phyloP scores from a whole-genome alignment of 1,140 invertebrate species.

The Bemisia tabaci region DNA sequence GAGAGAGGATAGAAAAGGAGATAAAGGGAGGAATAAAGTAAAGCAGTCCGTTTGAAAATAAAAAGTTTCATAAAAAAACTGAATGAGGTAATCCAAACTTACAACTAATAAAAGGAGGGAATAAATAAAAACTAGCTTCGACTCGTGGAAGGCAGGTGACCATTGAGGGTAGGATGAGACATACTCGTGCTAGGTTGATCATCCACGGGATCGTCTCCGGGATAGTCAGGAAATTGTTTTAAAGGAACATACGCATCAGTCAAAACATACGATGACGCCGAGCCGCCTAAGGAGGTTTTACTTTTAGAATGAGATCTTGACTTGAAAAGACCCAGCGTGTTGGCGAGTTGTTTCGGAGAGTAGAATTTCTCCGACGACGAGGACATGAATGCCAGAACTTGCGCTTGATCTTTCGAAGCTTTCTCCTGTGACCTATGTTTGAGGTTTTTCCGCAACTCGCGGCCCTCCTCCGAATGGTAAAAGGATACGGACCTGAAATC shows the following conservation, averaged over 20 bases:
- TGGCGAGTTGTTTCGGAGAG: too few species aligned
- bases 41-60: too few species aligned
- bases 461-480: conserved; percentile 9
- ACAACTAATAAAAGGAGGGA: too few species aligned
- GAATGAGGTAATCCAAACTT: too few species aligned
- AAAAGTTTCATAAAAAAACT: too few species aligned
- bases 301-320: neutral
- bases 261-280: neutral
- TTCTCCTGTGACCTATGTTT: neutral
- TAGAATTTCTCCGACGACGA: neutral
- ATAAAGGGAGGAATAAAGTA: too few species aligned
- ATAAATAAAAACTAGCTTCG: too few species aligned
- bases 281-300: too few species aligned
- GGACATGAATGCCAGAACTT: neutral
- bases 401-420: neutral
- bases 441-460: neutral
- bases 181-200: too few species aligned
- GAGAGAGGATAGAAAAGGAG: too few species aligned
- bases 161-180: too few species aligned
- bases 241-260: neutral
- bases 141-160: too few species aligned
- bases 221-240: neutral
- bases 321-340: neutral
- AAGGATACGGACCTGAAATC: conserved; percentile 27
- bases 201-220: neutral